Percentiles rank a stretch among this genome's conserved stretches.
phyloP scores from a whole-genome alignment of 2,797 vertebrate species.

The Epinephelus awoara region DNA sequence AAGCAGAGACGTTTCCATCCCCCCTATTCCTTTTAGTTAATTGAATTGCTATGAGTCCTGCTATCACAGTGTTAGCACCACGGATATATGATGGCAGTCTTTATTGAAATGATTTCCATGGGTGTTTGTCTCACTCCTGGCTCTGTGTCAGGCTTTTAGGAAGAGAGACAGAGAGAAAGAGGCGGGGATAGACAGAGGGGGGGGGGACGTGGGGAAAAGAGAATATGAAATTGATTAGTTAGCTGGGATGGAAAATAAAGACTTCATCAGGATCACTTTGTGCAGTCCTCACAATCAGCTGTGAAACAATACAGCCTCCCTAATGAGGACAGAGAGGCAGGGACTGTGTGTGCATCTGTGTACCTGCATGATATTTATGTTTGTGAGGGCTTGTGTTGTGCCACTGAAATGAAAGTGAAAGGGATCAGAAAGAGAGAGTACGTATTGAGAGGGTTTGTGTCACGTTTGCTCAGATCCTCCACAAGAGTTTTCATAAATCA shows the following conservation, averaged over 20 bases:
- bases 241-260: conserved; percentile 81
- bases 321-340: conserved; percentile 73
- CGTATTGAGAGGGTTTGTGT: conserved; percentile 26
- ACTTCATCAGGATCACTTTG: conserved; percentile 82
- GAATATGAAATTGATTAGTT: conserved; percentile 83
- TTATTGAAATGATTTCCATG: conserved; percentile 81
- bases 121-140: conserved; percentile 79
- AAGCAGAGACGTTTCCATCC: conserved; percentile 58
- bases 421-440: conserved; percentile 19
- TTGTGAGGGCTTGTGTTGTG: conserved; percentile 33
- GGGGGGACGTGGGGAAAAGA: conserved; percentile 29
- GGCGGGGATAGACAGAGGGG: conserved; percentile 48
- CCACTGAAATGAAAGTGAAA: conserved; percentile 38
- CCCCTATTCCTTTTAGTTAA: conserved; percentile 69
- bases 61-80: conserved; percentile 67
- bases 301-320: conserved; percentile 70
- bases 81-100: conserved; percentile 70
- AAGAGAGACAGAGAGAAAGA: conserved; percentile 59
- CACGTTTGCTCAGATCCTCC: conserved; percentile 32
- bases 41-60: conserved; percentile 74
- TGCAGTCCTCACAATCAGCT: conserved; percentile 80
- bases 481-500: conserved; percentile 16
- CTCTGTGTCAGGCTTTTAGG: conserved; percentile 75
- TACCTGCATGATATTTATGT: conserved; percentile 50
- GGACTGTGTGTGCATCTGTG: conserved; percentile 42